A percentile compares a stretch with the other conserved stretches of the same genome.
Evolutionary conservation across 2,797 vertebrate genomes (phyloP).

Genomic region (Oreochromis mossambicus): DNA sequence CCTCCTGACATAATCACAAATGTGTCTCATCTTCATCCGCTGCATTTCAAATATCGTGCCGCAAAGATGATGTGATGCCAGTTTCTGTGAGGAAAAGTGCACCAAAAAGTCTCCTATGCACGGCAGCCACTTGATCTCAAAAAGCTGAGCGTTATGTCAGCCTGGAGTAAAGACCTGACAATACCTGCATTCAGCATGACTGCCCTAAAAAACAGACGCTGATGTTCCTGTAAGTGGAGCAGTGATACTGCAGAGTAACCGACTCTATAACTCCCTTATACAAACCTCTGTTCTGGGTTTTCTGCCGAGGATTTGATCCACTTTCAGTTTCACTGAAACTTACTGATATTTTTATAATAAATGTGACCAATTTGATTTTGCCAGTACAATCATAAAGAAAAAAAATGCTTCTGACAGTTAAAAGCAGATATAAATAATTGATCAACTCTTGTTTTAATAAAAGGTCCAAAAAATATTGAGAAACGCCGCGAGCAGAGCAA

Average conservation of each 20-base stretch:
- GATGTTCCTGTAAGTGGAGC: background rate
- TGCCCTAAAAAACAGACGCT: conserved; percentile 13
- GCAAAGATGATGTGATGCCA: fast-evolving
- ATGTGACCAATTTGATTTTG: background rate
- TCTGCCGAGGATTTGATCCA: background rate
- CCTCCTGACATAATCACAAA: background rate
- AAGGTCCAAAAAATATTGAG: fast-evolving
- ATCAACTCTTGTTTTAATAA: background rate
- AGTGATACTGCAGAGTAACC: background rate
- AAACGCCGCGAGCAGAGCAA: fast-evolving
- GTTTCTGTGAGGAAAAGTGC: background rate
- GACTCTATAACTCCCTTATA: background rate
- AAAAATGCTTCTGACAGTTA: background rate
- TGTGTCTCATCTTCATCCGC: background rate
- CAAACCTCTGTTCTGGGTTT: background rate
- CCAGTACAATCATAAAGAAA: background rate
- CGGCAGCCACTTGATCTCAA: background rate
- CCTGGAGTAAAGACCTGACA: background rate
- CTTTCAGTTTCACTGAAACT: background rate
- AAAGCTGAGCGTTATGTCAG: background rate
- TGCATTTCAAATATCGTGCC: background rate
- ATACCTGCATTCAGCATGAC: background rate
- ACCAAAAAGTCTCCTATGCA: background rate
- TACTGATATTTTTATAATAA: background rate
- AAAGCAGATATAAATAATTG: background rate